A percentile compares a stretch with the other conserved stretches of the same genome.
Conservation (phyloP, 2,113 vertebrate genomes). For the Indicator maculatus region DNA sequence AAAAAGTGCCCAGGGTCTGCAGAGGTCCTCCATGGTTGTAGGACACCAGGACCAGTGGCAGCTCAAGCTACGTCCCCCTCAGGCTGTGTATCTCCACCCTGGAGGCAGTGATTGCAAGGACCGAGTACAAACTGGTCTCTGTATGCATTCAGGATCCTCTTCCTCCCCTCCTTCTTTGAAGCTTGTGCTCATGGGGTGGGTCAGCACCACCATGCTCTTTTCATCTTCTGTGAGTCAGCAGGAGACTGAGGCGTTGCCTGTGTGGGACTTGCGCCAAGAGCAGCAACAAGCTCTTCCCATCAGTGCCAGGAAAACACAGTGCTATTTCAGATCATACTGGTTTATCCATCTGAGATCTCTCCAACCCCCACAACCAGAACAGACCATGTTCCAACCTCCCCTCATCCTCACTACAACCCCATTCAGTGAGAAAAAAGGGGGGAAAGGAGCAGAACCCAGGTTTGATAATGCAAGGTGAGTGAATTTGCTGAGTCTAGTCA, state of each 20-base stretch:
- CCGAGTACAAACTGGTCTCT: neutral
- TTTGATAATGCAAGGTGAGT: neutral
- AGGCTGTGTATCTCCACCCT: neutral
- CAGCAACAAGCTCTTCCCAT: neutral
- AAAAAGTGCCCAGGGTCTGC: neutral
- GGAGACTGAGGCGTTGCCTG: neutral
- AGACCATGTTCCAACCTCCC: neutral
- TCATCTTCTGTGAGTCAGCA: neutral
- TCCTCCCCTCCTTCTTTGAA: neutral
- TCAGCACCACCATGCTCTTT: neutral
- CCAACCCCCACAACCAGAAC: neutral
- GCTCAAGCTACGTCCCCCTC: neutral
- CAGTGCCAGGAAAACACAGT: neutral
- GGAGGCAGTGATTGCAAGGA: neutral
- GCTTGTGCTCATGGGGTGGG: accelerated
- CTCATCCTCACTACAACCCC: neutral
- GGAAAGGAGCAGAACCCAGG: neutral
- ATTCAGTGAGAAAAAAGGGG: neutral
- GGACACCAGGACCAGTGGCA: accelerated
- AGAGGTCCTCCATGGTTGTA: neutral
- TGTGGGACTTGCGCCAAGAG: neutral
- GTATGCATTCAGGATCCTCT: accelerated
- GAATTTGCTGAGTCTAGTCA: neutral
- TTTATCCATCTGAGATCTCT: neutral
- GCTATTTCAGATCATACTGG: neutral